A percentile compares a stretch with the other conserved stretches of the same genome.
phyloP scores from a whole-genome alignment of 92 coral and sea anemone species.

The Epizoanthus stellaris region DNA sequence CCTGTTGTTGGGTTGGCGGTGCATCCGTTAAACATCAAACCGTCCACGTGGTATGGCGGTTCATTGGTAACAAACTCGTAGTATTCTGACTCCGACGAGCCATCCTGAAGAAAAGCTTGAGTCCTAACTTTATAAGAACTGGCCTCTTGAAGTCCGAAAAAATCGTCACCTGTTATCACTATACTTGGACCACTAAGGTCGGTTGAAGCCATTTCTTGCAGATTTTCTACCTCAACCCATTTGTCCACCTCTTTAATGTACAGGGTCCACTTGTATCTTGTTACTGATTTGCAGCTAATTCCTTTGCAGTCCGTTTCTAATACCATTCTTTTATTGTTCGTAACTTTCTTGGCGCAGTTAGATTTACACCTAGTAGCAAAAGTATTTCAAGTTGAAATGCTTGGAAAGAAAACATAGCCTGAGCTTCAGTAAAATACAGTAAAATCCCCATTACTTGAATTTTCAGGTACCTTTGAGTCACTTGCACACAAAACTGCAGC shows the following conservation, averaged over 20 bases:
- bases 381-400: not conserved
- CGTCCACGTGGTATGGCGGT: constrained; percentile 49
- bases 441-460: too few relatives aligned
- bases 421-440: too few relatives aligned
- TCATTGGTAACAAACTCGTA: constrained; percentile 61
- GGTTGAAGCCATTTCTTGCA: constrained; percentile 58
- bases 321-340: constrained; percentile 56
- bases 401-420: too few relatives aligned
- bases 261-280: constrained; percentile 68
- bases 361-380: constrained; percentile 55
- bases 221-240: constrained; percentile 52
- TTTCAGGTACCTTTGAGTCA: too few relatives aligned
- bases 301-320: constrained; percentile 72
- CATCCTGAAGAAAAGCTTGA: constrained; percentile 47
- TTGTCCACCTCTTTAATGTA: constrained; percentile 43
- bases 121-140: constrained; percentile 46
- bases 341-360: constrained; percentile 75
- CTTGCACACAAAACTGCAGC: too few relatives aligned
- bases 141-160: constrained; percentile 28
- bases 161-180: constrained; percentile 54
- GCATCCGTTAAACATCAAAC: constrained; percentile 44
- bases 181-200: constrained; percentile 70
- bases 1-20: constrained; percentile 57
- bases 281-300: constrained; percentile 59
- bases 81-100: constrained; percentile 49